Evolutionary conservation across 92 coral and sea anemone species (phyloP).

Genomic region (Epizoanthus illoricatus): DNA sequence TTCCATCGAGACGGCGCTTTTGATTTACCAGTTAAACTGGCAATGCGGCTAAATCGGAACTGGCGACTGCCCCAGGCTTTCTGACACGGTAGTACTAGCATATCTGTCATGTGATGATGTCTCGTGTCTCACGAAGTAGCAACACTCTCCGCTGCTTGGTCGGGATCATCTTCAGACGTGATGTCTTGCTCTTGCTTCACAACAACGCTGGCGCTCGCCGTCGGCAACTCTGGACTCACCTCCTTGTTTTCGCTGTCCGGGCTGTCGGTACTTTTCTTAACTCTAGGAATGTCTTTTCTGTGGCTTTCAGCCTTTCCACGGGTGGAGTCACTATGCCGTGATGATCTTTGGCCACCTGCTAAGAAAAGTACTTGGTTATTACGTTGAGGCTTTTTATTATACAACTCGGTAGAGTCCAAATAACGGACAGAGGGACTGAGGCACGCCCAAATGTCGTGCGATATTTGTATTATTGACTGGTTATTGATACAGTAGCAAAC

Average conservation of each 20-base stretch:
- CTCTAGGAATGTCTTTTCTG: neutral
- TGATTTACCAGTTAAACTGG: too few relatives aligned
- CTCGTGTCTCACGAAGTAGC: neutral
- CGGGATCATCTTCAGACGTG: slow-evolving; percentile 11
- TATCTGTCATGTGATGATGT: too few relatives aligned
- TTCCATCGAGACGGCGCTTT: too few relatives aligned
- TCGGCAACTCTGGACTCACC: neutral
- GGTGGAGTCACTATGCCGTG: slow-evolving; percentile 12
- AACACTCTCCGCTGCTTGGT: neutral
- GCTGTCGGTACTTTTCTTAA: neutral
- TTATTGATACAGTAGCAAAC: too few relatives aligned
- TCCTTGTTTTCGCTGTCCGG: neutral
- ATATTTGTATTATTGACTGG: too few relatives aligned
- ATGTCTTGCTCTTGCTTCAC: slow-evolving; percentile 1
- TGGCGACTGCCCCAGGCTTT: neutral
- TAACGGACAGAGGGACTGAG: too few relatives aligned
- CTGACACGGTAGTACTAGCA: neutral
- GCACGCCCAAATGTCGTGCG: too few relatives aligned
- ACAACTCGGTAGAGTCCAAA: too few relatives aligned
- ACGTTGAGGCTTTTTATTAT: neutral
- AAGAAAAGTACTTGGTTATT: neutral
- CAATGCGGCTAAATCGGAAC: too few relatives aligned
- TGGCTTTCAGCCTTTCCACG: slow-evolving; percentile 13
- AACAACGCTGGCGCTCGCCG: neutral
- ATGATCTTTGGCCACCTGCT: slow-evolving; percentile 10